Base-by-base conservation (phyloP, 2,888 invertebrate species). In the Baronia brevicornis region DNA sequence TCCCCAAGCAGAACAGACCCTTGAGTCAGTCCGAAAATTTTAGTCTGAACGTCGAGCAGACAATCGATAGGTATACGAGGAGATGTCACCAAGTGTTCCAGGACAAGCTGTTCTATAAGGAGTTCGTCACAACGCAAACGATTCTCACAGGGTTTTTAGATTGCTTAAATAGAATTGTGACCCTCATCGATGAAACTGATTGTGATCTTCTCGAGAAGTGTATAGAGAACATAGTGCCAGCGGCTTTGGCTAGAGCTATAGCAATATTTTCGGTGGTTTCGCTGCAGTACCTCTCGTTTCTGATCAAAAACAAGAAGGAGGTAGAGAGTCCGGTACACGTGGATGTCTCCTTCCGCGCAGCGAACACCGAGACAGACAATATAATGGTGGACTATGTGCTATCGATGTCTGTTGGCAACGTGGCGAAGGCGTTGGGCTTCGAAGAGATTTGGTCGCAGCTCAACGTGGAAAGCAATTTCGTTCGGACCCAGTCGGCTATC, bases 1-100 rank as follows among this genome's bases (percentile, higher is more conserved):
- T 85, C 38, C 85, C 85, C 0, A 84, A 84, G 43, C 84, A 85
- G 33, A 78, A 62, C 22, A 43, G 85, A 24, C 85, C 85, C 6
- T 46, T 84, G 17, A 84, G 84, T 39, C 84, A 85, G 45, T 82
- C 84, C 0, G 85, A 85, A 33, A 82, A 74, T 41, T 82, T 80
- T 27, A 74, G 56, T 41, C 44, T 84, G 12, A 77, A 68, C 6
- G 49, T 67, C 0, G 79, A 84, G 51, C 75, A 78, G 4, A 82
- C 84, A 0, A 70, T 85, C 31, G 85, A 85, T 7, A 66, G 80
- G 33, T 85, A 85, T 11, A 84, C 85, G 0, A 52, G 74, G 5
- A 55, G 84, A 12, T 85, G 85, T 15, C 84, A 84, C 24, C 79
- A 84, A 60, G 82, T 85, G 0, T 85, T 85, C 14, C 77, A 80